Evolutionary conservation across 2,888 invertebrate genomes (phyloP).

Genomic region (Orgyia antiqua): DNA sequence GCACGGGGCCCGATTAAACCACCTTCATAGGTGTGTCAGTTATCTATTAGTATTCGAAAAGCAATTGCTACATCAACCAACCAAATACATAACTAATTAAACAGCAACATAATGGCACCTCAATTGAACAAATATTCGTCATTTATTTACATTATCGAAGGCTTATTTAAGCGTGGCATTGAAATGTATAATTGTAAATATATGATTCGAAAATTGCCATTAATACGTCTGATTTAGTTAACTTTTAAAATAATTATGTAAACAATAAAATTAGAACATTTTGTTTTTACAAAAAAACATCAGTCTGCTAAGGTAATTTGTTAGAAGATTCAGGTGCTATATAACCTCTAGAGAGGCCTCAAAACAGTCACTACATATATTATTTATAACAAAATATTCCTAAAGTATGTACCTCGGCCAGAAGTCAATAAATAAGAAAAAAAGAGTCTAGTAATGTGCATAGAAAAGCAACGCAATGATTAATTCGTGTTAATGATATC

Average conservation of each 20-base stretch:
- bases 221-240: constrained; percentile 1
- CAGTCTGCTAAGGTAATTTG: no score
- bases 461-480: constrained; percentile 18
- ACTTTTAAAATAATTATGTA: no score
- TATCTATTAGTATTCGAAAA: constrained; percentile 33
- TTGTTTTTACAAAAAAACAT: no score
- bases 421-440: no score
- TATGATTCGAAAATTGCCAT: constrained; percentile 14
- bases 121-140: constrained; percentile 48
- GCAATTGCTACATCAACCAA: constrained; percentile 17
- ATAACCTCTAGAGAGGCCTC: no score
- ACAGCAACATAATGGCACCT: constrained; percentile 34
- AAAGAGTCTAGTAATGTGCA: constrained; percentile 16
- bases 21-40: constrained; percentile 56
- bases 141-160: constrained; percentile 31
- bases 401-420: no score
- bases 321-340: no score
- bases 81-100: constrained; percentile 35
- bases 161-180: constrained; percentile 25
- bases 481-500: constrained; percentile 25
- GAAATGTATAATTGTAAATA: constrained; percentile 20
- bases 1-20: constrained; percentile 43
- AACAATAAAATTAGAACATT: no score
- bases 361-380: no score
- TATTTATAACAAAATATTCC: no score